phyloP scores from a whole-genome alignment of 2,113 vertebrate species.

The Melanerpes aurifrons region DNA sequence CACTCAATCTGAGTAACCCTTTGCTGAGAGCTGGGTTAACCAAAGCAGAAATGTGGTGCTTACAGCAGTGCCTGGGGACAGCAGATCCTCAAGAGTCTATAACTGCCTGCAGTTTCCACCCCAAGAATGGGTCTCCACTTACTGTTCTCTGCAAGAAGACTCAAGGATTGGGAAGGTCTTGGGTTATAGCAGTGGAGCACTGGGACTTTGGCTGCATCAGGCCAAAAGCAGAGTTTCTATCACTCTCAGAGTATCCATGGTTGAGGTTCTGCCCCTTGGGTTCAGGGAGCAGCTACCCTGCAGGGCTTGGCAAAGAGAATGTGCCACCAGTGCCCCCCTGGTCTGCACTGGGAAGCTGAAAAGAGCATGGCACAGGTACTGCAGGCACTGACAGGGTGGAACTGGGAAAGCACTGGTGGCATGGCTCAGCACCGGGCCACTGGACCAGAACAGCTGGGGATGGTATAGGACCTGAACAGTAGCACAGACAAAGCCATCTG shows the following conservation, averaged over 20 bases:
- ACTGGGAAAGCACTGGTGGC: background rate
- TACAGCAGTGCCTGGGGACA: background rate
- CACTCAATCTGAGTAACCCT: background rate
- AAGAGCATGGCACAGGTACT: fast-evolving
- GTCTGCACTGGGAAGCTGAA: background rate
- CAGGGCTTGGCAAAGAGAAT: background rate
- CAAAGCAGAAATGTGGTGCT: background rate
- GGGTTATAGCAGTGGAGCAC: background rate
- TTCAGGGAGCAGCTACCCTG: background rate
- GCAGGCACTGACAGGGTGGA: background rate
- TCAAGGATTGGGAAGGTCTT: background rate
- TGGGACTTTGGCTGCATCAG: background rate
- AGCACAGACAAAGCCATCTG: background rate
- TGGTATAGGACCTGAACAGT: background rate
- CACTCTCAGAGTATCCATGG: background rate
- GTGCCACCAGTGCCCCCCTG: no score
- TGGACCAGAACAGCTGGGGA: background rate
- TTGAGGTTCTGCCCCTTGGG: background rate
- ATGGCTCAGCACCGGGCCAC: background rate
- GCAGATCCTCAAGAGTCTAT: background rate
- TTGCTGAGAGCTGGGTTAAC: background rate
- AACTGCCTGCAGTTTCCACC: background rate
- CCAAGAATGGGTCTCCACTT: background rate
- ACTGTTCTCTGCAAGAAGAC: background rate
- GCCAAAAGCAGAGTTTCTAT: background rate